Conservation (phyloP, 2,888 invertebrate species). For the Anorthoa munda region DNA sequence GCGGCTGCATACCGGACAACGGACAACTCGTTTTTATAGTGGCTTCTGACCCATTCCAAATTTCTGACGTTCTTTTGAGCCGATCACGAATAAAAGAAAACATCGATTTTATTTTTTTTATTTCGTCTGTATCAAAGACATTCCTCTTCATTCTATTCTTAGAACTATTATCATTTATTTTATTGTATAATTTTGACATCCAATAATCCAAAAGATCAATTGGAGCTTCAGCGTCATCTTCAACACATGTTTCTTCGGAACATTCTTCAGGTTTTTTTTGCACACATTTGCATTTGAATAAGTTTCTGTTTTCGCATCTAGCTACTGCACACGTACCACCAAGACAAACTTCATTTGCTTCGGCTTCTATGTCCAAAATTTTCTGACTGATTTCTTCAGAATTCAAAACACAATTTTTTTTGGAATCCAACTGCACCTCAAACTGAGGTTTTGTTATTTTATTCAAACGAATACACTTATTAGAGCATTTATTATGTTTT, state of each 20-base stretch:
- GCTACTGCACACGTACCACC: constrained; percentile 43
- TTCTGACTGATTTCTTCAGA: constrained; percentile 69
- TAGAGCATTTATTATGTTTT: constrained; percentile 4
- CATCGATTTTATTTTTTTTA: constrained; percentile 48
- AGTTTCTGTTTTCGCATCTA: constrained; percentile 14
- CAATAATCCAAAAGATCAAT: constrained; percentile 26
- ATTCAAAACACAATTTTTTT: constrained; percentile 74
- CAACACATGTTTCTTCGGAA: constrained; percentile 38
- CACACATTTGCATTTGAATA: constrained; percentile 47
- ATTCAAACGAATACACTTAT: neutral
- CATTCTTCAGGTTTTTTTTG: constrained; percentile 44
- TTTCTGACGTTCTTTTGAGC: constrained; percentile 45
- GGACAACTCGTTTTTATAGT: constrained; percentile 13
- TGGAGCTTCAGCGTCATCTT: neutral
- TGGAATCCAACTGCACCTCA: constrained; percentile 70
- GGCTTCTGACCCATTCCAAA: constrained; percentile 36
- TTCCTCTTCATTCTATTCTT: constrained; percentile 21
- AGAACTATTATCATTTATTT: neutral
- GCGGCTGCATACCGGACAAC: constrained; percentile 13
- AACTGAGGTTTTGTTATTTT: constrained; percentile 52
- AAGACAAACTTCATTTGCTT: constrained; percentile 33
- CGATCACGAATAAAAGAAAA: constrained; percentile 45
- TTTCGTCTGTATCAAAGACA: constrained; percentile 26
- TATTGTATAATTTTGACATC: constrained; percentile 27
- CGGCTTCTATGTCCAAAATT: constrained; percentile 49